Evolutionary conservation across 2,888 invertebrate genomes (phyloP), one percentile per base, ranked within the genome.

Genomic region (Drosophila melanosoma): DNA sequence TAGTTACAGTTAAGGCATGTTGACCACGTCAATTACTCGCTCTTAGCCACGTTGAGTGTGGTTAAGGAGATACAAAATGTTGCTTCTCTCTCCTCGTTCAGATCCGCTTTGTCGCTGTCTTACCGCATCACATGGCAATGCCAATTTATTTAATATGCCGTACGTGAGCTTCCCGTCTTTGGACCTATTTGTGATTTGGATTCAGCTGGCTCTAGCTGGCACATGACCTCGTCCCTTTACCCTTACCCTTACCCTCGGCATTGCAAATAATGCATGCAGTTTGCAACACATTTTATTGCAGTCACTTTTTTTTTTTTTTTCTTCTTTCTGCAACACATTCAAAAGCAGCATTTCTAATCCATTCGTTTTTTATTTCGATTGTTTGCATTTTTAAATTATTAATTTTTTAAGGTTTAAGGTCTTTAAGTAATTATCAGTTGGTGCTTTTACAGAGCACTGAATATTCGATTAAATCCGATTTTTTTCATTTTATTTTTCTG

Each of bases 61-160:
- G 60, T n/a, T 53, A 36, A 38, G 12, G 17, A 66, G 66, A 29
- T 54, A 38, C 15, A 8, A 15, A 15, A 26, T 6, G 33, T 32
- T 32, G 5, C n/a, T n/a, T n/a, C 15, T n/a, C 40, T 7, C 3
- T 5, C 1, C 4, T 10, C 29, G 38, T 1, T 15, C 36, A 23
- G 35, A n/a, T 29, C 40, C 35, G 26, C 33, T 48, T 51, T 23
- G 56, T 35, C 52, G 49, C 59, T 59, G 35, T 66, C 77, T 63
- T 64, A 76, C 87, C 87, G 72, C 85, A 82, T 74, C 70, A 69
- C 73, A 77, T 67, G 65, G 84, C 77, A 69, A 71, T 80, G 82
- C 74, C 86, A 86, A 87, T 86, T 89, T 84, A 89, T 86, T 82
- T 86, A 87, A 89, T 86, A 87, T 87, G 85, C 77, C 75, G 75